A percentile compares a stretch with the other conserved stretches of the same genome.
Conservation (phyloP, 2,113 vertebrate genomes). For the Sclerurus mexicanus region DNA sequence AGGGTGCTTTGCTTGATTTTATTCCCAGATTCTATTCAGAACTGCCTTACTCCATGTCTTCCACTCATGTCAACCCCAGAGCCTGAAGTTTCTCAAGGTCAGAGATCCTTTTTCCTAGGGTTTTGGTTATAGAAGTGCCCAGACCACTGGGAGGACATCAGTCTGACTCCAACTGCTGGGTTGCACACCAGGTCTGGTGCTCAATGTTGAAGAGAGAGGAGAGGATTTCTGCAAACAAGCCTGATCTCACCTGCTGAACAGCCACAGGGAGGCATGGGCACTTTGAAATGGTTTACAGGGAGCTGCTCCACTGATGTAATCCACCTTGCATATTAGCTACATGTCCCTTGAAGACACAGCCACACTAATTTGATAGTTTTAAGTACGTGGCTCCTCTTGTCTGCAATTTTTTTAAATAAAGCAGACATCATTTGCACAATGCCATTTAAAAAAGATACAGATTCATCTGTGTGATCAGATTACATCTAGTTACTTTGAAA, state of each 20-base stretch:
- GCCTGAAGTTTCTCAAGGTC: neutral
- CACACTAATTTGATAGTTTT: neutral
- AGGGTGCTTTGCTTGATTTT: neutral
- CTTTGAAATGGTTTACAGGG: neutral
- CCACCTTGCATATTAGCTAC: neutral
- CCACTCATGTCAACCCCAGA: rapidly evolving
- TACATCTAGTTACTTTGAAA: neutral
- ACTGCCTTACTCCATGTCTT: neutral
- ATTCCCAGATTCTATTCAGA: neutral
- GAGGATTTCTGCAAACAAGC: neutral
- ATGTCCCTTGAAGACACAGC: neutral
- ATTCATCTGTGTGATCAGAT: neutral
- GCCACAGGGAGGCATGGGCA: neutral
- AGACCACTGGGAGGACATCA: neutral
- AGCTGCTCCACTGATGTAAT: neutral
- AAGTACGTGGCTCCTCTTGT: neutral
- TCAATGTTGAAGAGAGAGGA: rapidly evolving
- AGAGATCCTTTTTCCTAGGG: neutral
- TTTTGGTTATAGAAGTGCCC: neutral
- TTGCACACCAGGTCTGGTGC: neutral
- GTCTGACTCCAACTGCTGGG: neutral
- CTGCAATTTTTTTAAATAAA: neutral
- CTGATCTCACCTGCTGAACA: neutral
- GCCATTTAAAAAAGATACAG: neutral
- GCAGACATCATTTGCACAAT: neutral